phyloP scores from a whole-genome alignment of 1,140 invertebrate species.

The Phocides pigmalion region DNA sequence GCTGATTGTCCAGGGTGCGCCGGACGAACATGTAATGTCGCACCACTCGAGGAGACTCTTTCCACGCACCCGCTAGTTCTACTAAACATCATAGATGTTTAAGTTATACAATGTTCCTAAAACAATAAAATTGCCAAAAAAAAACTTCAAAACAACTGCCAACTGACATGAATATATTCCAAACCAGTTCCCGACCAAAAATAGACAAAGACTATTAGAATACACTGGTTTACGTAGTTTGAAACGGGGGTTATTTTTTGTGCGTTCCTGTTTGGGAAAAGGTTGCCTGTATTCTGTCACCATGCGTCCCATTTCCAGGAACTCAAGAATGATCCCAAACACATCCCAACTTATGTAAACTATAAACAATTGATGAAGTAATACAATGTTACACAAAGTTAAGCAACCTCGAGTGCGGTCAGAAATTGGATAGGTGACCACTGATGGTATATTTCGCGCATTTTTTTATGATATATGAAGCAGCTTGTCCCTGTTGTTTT shows the following conservation, averaged over 20 bases:
- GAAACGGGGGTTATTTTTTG: background rate
- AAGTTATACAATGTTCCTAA: background rate
- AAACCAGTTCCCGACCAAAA: background rate
- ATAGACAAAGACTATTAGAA: background rate
- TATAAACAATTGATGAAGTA: too few relatives aligned
- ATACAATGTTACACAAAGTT: too few relatives aligned
- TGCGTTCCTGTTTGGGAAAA: background rate
- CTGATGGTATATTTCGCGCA: too few relatives aligned
- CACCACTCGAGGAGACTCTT: too few relatives aligned
- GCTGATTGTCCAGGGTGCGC: too few relatives aligned
- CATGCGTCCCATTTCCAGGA: background rate
- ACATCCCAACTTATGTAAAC: background rate
- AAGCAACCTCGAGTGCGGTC: too few relatives aligned
- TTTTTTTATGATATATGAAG: too few relatives aligned
- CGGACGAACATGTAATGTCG: too few relatives aligned
- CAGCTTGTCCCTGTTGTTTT: too few relatives aligned
- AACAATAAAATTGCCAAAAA: background rate
- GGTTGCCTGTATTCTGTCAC: background rate
- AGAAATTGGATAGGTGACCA: too few relatives aligned
- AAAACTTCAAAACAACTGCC: too few relatives aligned
- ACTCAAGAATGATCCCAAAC: background rate
- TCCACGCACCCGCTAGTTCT: too few relatives aligned
- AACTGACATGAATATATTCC: background rate
- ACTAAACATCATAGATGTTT: background rate
- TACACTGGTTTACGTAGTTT: background rate